A percentile compares a stretch with the other conserved stretches of the same genome.
These are phyloP conservation scores for Mayetiola destructor DNA, from an alignment of 2,888 invertebrate species.

Conservation along the genomic window DNA sequence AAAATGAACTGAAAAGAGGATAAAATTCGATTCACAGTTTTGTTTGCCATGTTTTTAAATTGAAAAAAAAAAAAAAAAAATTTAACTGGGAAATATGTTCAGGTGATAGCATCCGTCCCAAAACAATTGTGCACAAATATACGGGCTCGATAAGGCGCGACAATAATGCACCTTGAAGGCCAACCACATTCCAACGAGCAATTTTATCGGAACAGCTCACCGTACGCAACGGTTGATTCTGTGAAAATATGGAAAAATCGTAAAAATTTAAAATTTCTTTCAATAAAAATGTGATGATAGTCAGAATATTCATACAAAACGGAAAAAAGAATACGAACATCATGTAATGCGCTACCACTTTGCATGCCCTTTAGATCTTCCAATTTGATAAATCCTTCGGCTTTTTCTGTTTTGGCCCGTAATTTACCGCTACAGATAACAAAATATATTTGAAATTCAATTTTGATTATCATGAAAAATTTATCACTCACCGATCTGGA, in stretches of 20 bases:
- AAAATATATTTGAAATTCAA: background rate
- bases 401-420: background rate
- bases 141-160: constrained; percentile 1
- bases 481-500: background rate
- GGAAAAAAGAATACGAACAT: too few relatives aligned
- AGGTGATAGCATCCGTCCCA: background rate
- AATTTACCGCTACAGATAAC: background rate
- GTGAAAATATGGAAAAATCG: background rate
- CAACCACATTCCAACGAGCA: constrained; percentile 5
- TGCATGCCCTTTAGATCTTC: background rate
- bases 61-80: background rate
- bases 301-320: background rate
- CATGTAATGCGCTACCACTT: background rate
- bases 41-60: background rate
- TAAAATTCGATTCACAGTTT: background rate
- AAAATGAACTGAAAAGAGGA: constrained; percentile 1
- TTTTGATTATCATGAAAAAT: background rate
- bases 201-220: constrained; percentile 1
- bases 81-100: background rate
- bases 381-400: background rate
- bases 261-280: background rate
- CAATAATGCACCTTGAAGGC: constrained; percentile 5
- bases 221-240: background rate
- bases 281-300: background rate
- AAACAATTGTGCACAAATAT: background rate